A percentile compares a stretch with the other conserved stretches of the same genome.
These are phyloP conservation scores for Heteractis magnifica DNA, from an alignment of 92 coral and sea anemone species.

Conservation along the genomic window DNA sequence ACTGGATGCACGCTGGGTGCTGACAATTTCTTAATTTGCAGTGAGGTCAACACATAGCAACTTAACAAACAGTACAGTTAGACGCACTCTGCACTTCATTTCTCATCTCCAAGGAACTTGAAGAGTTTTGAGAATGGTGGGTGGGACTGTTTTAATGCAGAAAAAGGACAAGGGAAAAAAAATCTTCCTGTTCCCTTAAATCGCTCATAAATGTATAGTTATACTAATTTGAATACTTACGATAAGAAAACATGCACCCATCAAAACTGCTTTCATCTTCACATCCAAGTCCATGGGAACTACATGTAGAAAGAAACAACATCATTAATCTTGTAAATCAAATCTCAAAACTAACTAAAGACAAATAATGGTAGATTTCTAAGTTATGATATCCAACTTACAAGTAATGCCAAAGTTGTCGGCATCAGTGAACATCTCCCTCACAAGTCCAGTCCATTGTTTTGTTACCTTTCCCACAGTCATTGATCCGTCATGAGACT, in stretches of 20 bases:
- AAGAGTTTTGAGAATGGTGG: too few relatives aligned
- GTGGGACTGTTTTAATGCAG: too few relatives aligned
- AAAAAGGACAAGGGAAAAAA: neutral
- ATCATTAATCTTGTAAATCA: neutral
- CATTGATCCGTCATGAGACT: slow-evolving; percentile 52
- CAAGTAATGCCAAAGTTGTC: slow-evolving; percentile 88
- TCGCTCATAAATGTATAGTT: neutral
- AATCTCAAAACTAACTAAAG: neutral
- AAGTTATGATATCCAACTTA: slow-evolving; percentile 31
- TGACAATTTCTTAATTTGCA: too few relatives aligned
- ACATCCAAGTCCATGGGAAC: slow-evolving; percentile 94
- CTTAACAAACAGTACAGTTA: too few relatives aligned
- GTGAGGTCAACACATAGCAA: too few relatives aligned
- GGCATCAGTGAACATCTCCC: slow-evolving; percentile 93
- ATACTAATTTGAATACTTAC: slow-evolving; percentile 51
- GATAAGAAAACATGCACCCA: slow-evolving; percentile 84
- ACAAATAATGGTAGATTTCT: neutral
- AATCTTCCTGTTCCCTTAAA: neutral
- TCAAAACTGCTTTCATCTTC: slow-evolving; percentile 70
- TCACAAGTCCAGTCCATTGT: slow-evolving; percentile 84
- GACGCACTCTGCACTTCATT: too few relatives aligned
- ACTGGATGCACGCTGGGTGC: too few relatives aligned
- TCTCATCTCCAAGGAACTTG: too few relatives aligned
- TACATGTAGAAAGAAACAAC: slow-evolving; percentile 18
- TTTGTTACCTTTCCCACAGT: slow-evolving; percentile 77